Evolutionary conservation across 2,797 vertebrate genomes (phyloP), one percentile per base, ranked within the genome.

Genomic region (Sebastes iracundus): DNA sequence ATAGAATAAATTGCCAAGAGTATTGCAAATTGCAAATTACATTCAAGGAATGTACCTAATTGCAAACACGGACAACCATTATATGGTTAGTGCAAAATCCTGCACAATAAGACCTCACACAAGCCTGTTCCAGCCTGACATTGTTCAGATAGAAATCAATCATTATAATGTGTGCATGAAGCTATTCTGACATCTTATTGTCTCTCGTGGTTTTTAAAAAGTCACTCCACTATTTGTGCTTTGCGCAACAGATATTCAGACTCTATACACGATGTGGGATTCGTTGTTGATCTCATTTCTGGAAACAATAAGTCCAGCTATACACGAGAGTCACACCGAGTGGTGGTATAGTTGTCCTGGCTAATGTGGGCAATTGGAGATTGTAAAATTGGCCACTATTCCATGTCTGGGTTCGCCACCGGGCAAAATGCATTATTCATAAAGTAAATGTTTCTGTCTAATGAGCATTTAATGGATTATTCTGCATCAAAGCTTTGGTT

Each of bases 371-470:
- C 65, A 64, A 75, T 53, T 46, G 55, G 22, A 84, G 84, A 75
- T 52, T 25, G 30, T 67, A 77, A 85, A 87, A 77, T 84, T 87
- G 83, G 80, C 67, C 74, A 69, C 38, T 64, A 16, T 76, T 73
- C 77, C 77, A 35, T 79, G 81, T 86, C 77, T 83, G 66, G 65
- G 62, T 84, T 82, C 79, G 91, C 94, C 89, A 90, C 63, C 58
- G 89, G 93, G 87, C 77, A 87, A 89, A 53, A 95, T 95, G 52
- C 88, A 93, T 95, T 85, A 93, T 94, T 93, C 91, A 94, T 89
- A 46, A 83, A 82, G 53, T 88, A 88, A 93, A 92, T 92, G 89
- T 82, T 89, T 89, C 80, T 84, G 78, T 90, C 72, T 93, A 90
- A 88, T 90, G 89, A 91, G 85, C 85, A 87, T 93, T 93, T 93